A percentile compares a stretch with the other conserved stretches of the same genome.
These are phyloP conservation scores for Cololabis saira DNA, from an alignment of 2,113 vertebrate genomes.

Conservation along the genomic window DNA sequence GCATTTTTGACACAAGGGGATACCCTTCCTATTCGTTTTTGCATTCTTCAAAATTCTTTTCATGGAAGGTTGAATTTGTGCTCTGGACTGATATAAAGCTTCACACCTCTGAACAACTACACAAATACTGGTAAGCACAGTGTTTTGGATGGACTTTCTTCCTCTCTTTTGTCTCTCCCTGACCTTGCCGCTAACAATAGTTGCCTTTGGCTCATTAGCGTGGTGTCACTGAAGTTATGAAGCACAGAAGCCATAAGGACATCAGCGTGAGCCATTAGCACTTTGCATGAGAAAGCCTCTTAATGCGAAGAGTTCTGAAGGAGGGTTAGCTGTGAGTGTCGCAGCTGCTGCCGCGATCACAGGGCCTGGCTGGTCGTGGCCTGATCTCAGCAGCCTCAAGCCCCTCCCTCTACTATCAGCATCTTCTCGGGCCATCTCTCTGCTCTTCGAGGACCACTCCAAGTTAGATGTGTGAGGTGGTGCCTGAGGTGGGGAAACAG, in stretches of 20 bases:
- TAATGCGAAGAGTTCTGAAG: constrained; percentile 65
- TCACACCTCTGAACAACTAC: constrained; percentile 65
- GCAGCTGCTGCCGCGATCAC: constrained; percentile 44
- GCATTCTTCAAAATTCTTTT: constrained; percentile 51
- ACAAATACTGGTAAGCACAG: constrained; percentile 78
- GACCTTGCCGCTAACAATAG: constrained; percentile 55
- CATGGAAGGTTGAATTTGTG: constrained; percentile 71
- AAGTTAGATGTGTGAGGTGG: constrained; percentile 73
- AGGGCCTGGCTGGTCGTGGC: constrained; percentile 26
- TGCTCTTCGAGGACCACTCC: constrained; percentile 38
- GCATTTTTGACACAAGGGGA: constrained; percentile 48
- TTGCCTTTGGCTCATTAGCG: constrained; percentile 68
- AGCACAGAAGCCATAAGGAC: constrained; percentile 48
- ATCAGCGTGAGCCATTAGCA: constrained; percentile 59
- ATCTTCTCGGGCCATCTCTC: constrained; percentile 33
- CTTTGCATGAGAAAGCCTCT: constrained; percentile 65
- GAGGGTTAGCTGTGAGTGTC: constrained; percentile 59
- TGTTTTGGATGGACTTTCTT: constrained; percentile 60
- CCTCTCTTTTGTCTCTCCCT: constrained; percentile 37
- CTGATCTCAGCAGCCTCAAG: constrained; percentile 40
- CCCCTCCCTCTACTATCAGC: constrained; percentile 38
- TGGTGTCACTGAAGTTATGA: constrained; percentile 45
- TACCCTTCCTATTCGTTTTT: constrained; percentile 32
- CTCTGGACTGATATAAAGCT: constrained; percentile 75
- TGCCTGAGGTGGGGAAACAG: constrained; percentile 63